Evolutionary conservation across 2,113 vertebrate genomes (phyloP).

Genomic region (Cyanoderma ruficeps): DNA sequence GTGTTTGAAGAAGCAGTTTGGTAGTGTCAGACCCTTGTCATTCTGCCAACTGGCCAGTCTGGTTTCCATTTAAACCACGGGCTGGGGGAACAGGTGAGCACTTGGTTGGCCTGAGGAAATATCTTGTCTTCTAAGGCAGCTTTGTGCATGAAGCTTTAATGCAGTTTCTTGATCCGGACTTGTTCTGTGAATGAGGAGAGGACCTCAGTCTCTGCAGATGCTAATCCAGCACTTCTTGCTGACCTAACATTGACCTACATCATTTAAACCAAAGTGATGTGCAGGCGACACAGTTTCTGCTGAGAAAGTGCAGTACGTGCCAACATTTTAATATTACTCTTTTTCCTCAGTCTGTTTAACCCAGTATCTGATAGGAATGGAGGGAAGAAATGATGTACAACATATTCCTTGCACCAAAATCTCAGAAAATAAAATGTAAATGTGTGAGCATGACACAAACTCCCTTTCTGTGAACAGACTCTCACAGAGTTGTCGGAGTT

Average conservation of each 20-base stretch:
- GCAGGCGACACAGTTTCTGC: conserved; percentile 23
- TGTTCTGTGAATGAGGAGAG: neutral
- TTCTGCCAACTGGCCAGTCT: neutral
- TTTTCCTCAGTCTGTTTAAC: neutral
- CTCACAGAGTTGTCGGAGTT: neutral
- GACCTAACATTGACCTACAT: neutral
- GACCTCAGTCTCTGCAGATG: neutral
- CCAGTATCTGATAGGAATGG: neutral
- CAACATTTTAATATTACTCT: neutral
- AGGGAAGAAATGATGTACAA: neutral
- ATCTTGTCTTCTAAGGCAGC: neutral
- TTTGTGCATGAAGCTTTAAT: neutral
- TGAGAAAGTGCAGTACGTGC: conserved; percentile 4
- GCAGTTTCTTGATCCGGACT: neutral
- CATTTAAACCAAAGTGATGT: neutral
- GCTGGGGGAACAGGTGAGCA: neutral
- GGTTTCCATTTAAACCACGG: neutral
- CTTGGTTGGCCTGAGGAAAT: neutral
- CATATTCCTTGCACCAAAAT: neutral
- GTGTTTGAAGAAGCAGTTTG: neutral
- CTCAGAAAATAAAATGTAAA: neutral
- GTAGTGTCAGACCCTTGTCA: neutral
- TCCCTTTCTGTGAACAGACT: neutral
- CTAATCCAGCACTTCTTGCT: conserved; percentile 25
- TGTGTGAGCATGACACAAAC: neutral